Conservation (phyloP, 2,113 vertebrate genomes). For the Neodon shergylaensis region DNA sequence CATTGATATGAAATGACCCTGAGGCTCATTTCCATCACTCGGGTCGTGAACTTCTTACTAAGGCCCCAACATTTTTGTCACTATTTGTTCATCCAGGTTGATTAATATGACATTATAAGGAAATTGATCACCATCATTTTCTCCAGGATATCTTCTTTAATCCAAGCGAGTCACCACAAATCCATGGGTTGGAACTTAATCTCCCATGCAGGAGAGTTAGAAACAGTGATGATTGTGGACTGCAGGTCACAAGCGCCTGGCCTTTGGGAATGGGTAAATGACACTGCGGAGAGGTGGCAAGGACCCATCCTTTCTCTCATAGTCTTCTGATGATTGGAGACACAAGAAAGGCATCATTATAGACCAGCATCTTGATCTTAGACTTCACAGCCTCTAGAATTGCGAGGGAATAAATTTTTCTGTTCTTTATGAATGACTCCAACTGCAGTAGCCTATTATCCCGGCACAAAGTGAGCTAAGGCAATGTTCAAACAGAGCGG, state of each 20-base stretch:
- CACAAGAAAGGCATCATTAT: not conserved
- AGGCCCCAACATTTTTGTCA: not conserved
- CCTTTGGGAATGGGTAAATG: not conserved
- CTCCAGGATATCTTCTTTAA: not conserved
- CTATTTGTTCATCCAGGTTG: not conserved
- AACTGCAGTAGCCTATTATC: not conserved
- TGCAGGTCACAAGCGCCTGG: not conserved
- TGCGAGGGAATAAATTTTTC: not conserved
- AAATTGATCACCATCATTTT: not conserved
- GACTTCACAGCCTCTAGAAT: not conserved
- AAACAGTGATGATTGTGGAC: no score
- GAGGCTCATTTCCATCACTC: not conserved
- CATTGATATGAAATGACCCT: not conserved
- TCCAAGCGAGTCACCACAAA: not conserved
- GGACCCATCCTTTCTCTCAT: not conserved
- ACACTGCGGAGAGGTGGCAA: not conserved
- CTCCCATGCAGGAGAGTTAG: not conserved
- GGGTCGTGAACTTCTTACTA: not conserved
- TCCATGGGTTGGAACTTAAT: not conserved
- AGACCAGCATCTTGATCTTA: not conserved
- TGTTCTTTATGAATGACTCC: not conserved
- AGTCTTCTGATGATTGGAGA: not conserved
- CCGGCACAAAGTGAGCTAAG: not conserved
- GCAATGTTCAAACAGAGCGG: not conserved
- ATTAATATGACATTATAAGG: not conserved